Evolutionary conservation across 2,113 vertebrate genomes (phyloP).

Genomic region (Pomatostomus ruficeps): DNA sequence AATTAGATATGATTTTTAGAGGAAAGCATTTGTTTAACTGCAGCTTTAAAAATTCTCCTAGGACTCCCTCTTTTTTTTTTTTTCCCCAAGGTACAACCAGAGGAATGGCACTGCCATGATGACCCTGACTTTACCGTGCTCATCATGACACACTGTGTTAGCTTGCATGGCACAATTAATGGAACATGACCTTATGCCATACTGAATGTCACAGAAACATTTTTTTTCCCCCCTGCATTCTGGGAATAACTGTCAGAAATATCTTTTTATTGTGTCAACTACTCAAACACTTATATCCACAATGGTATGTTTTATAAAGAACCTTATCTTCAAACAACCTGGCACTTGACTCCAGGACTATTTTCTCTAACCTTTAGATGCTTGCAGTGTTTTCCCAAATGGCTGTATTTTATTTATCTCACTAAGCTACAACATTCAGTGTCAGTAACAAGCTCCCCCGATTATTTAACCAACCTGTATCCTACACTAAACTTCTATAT

Average conservation of each 20-base stretch:
- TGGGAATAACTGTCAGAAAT: not conserved
- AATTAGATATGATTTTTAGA: not conserved
- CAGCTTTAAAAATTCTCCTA: not conserved
- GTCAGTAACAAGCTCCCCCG: not conserved
- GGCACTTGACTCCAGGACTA: not conserved
- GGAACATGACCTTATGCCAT: not conserved
- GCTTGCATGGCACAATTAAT: not conserved
- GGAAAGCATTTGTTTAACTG: not conserved
- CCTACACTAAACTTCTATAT: not conserved
- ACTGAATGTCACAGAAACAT: not conserved
- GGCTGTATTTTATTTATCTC: not conserved
- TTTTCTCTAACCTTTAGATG: not conserved
- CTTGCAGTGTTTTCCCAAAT: not conserved
- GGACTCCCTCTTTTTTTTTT: fast-evolving
- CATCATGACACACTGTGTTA: not conserved
- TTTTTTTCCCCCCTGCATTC: not conserved
- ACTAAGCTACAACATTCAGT: not conserved
- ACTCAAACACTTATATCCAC: not conserved
- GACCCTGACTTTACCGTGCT: not conserved
- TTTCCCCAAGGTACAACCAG: not conserved
- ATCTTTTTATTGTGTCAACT: not conserved
- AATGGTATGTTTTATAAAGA: not conserved
- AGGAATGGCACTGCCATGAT: not conserved
- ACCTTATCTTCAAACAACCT: not conserved
- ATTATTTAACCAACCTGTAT: not conserved